Evolutionary conservation across 2,113 vertebrate species (phyloP).

Genomic region (Hippocampus abdominalis): DNA sequence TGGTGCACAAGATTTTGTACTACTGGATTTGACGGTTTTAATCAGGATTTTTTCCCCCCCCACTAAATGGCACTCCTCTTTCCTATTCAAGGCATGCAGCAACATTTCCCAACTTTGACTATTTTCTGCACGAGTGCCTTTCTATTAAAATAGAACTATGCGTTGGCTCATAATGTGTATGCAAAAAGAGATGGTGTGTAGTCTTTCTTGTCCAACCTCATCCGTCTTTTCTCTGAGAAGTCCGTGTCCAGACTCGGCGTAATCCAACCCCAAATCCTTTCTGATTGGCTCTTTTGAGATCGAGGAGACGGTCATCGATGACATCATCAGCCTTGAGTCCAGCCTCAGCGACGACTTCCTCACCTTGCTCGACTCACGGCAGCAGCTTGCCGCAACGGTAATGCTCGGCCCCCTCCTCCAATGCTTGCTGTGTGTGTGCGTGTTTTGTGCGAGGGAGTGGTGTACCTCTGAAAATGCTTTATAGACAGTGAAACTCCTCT

Average conservation of each 20-base stretch:
- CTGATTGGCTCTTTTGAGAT: conserved; percentile 67
- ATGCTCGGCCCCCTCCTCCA: neutral
- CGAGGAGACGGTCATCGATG: conserved; percentile 84
- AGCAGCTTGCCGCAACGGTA: conserved; percentile 85
- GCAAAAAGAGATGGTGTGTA: neutral
- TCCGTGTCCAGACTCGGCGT: neutral
- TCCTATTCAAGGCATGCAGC: too few species aligned
- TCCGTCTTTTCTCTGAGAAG: neutral
- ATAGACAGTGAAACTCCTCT: too few species aligned
- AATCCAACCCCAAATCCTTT: conserved; percentile 4
- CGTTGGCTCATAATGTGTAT: neutral
- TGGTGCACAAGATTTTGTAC: too few species aligned
- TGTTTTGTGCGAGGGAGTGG: too few species aligned
- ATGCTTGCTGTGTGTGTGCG: neutral
- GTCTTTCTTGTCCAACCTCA: conserved; percentile 27
- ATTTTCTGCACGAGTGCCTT: too few species aligned
- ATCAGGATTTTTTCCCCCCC: too few species aligned
- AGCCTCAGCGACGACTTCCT: conserved; percentile 91
- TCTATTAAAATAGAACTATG: neutral
- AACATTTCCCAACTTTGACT: too few species aligned
- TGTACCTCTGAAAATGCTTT: too few species aligned
- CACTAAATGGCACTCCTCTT: too few species aligned
- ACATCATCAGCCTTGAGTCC: conserved; percentile 91
- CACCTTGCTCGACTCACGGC: conserved; percentile 78
- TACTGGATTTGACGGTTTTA: too few species aligned